Percentiles rank a stretch among this genome's conserved stretches.
Evolutionary conservation across 2,888 invertebrate species (phyloP).

Genomic region (Tryphoninae sp.): DNA sequence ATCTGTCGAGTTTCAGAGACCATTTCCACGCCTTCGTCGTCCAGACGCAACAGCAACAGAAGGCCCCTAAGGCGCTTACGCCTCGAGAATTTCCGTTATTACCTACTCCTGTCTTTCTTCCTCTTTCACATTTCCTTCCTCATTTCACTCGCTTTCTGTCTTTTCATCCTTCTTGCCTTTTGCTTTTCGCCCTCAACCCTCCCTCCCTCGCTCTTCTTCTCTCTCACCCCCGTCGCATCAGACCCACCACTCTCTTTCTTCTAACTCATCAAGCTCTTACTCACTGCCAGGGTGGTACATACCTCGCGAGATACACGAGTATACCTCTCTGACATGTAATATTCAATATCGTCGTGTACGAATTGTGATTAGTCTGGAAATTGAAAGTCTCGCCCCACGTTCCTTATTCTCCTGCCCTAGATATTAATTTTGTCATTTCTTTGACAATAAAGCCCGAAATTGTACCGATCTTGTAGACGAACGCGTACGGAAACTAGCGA

Average conservation of each 20-base stretch:
- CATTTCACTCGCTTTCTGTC: background rate
- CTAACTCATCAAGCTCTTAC: slow-evolving; percentile 41
- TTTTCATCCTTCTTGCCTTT: slow-evolving; percentile 6
- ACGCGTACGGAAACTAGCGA: too few species aligned
- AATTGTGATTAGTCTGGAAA: slow-evolving; percentile 8
- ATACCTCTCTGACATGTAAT: slow-evolving; percentile 11
- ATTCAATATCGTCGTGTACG: slow-evolving; percentile 35
- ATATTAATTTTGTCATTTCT: slow-evolving; percentile 5
- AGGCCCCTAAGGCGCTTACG: slow-evolving; percentile 56
- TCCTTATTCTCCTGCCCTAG: background rate
- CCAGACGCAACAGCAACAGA: slow-evolving; percentile 44
- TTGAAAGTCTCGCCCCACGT: background rate
- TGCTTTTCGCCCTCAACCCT: slow-evolving; percentile 8
- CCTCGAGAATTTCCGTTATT: slow-evolving; percentile 61
- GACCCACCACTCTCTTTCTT: slow-evolving; percentile 27
- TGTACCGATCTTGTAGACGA: background rate
- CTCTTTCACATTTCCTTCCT: background rate
- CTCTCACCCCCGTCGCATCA: background rate
- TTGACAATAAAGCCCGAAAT: background rate
- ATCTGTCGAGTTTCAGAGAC: slow-evolving; percentile 49
- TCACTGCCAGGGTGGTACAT: slow-evolving; percentile 24
- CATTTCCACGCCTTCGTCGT: slow-evolving; percentile 55
- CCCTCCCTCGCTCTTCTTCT: background rate
- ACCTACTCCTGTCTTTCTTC: slow-evolving; percentile 47
- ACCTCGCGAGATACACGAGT: slow-evolving; percentile 38